Base-by-base conservation (phyloP, 2,888 invertebrate species). In the Cynaeus angustus region DNA sequence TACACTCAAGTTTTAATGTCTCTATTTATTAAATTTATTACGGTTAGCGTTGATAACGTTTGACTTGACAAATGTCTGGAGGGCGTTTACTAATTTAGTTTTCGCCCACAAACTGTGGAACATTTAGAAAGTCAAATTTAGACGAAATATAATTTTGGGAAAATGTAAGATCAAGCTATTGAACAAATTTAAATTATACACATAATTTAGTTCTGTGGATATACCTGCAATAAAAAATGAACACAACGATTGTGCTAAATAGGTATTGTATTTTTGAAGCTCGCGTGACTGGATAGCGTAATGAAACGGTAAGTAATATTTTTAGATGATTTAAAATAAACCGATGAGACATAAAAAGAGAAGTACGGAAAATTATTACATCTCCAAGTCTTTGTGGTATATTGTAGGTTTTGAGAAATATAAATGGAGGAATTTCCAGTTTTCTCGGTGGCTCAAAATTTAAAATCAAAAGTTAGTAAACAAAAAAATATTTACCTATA, bases 51-150 rank as follows among this genome's bases (percentile, higher is more conserved):
- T 56, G 56, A 56, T 56, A 56, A 43, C 26, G 43, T 26, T 21
- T 56, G 56, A 43, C 56, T 56, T 56, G 56, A 56, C 43, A 56
- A 56, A 56, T 56, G 56, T 56, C 56, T 56, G n/a, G 1, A 41
- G 56, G 56, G 56, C 56, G 56, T 37, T 16, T 38, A 41, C 56
- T 56, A 56, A 56, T 56, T 41, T 43, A 43, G 41, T 56, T 38
- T 37, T n/a, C 12, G 26, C 56, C 56, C 26, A 30, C 14, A 38
- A 53, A 53, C 53, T 38, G 7, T 41, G 41, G n/a, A 41, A 41
- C 10, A 41, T 41, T 41, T 41, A 41, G 12, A 52, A 12, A 3
- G 8, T 30, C 43, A 43, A 10, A 7, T 43, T 43, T 43, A 53
- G 16, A 46, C 21, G 7, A 7, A n/a, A 33, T 33, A n/a, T 33